These are phyloP conservation scores for Gnathonemus longibarbis DNA, from an alignment of 2,113 vertebrate genomes.

Conservation along the genomic window DNA sequence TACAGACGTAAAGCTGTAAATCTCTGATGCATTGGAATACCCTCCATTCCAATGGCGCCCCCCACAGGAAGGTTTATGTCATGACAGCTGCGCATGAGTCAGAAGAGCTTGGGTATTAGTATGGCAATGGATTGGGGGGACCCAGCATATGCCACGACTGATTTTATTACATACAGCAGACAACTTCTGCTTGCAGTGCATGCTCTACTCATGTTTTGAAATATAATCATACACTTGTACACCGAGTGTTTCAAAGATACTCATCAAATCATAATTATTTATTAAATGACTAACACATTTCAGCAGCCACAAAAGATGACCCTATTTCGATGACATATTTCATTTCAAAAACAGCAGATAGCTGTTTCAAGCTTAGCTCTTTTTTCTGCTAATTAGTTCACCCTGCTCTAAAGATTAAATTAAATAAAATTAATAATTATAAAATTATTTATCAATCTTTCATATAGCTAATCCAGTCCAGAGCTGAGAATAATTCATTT, in stretches of 20 bases:
- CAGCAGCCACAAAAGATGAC: not conserved
- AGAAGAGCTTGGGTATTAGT: not conserved
- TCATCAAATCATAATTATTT: not conserved
- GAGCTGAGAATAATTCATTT: not conserved
- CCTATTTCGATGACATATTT: not conserved
- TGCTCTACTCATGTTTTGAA: not conserved
- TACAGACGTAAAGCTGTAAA: not conserved
- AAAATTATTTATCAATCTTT: not conserved
- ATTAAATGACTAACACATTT: not conserved
- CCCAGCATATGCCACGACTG: not conserved
- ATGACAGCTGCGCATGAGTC: not conserved
- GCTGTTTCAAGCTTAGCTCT: not conserved
- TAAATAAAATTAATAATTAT: not conserved
- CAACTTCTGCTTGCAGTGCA: not conserved
- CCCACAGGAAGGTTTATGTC: not conserved
- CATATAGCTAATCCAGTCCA: not conserved
- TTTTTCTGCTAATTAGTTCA: not conserved
- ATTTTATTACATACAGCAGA: not conserved
- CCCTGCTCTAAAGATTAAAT: not conserved
- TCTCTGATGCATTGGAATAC: not conserved
- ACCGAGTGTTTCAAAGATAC: not conserved
- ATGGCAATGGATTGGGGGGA: not conserved
- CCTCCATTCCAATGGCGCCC: not conserved
- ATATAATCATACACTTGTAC: not conserved
- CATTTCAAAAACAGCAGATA: too few species aligned